Evolutionary conservation across 2,797 vertebrate genomes (phyloP).

Genomic region (Chelon labrosus): DNA sequence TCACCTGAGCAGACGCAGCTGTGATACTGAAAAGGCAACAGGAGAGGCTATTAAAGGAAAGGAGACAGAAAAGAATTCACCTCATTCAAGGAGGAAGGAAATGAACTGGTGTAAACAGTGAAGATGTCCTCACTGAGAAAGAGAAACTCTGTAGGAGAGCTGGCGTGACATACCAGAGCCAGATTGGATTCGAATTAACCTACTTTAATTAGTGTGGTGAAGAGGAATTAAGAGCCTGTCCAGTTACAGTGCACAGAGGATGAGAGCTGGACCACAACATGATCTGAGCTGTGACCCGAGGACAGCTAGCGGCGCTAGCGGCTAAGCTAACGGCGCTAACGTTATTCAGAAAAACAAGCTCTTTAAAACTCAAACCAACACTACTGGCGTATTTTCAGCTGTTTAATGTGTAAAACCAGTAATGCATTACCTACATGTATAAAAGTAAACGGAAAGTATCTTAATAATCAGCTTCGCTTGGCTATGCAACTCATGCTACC

Average conservation of each 20-base stretch:
- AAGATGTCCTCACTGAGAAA: conserved; percentile 34
- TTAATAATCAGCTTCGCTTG: too few relatives aligned
- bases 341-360: background rate
- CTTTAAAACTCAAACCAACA: background rate
- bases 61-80: conserved; percentile 35
- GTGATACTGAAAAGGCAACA: conserved; percentile 53
- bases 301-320: too few relatives aligned
- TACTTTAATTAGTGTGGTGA: background rate
- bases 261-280: background rate
- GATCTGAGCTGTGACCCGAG: too few relatives aligned
- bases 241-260: background rate
- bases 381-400: background rate
- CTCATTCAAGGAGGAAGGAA: conserved; percentile 46
- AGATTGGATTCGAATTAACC: background rate
- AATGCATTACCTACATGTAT: background rate
- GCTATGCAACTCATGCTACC: too few relatives aligned
- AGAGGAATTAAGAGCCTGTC: background rate
- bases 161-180: background rate
- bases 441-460: background rate
- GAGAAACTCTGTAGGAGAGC: background rate
- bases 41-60: conserved; percentile 45
- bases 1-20: conserved; percentile 21
- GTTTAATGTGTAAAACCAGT: background rate
- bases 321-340: background rate
- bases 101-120: conserved; percentile 28